Evolutionary conservation across 2,797 vertebrate genomes (phyloP), one percentile per base, ranked within the genome.

Genomic region (Bovichtus diacanthus): DNA sequence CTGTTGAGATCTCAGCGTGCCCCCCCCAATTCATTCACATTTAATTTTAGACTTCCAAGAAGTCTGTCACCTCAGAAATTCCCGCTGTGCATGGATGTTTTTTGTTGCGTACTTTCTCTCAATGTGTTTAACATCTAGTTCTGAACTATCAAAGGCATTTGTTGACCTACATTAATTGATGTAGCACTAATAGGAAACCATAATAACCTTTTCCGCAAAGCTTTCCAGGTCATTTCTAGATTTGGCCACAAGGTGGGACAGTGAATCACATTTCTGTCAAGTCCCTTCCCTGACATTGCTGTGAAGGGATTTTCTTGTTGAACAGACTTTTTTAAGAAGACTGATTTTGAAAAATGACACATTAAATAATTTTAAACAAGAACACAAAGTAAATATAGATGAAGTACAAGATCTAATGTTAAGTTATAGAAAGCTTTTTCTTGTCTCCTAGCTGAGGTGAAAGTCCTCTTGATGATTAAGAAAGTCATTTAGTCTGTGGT

Each of bases 231-330:
- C 41, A 80, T 82, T 78, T 72, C 70, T 43, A 36, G 13, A 43
- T 70, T 71, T 92, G 85, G 70, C 93, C 95, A 93, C 91, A 86
- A 94, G 94, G 90, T 92, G 82, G 90, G 70, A 85, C 82, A 93
- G 55, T 90, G 64, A 85, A 72, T 90, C 83, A 80, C 54, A 76
- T 72, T 81, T 72, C 50, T 80, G 36, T 61, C 29, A 44, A 43
- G 53, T 59, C 41, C 23, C 2, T 21, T 56, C 31, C 11, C 1
- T 39, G 29, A 39, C 60, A 46, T 23, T 53, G 18, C 25, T 74
- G 51, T 46, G 49, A 71, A 50, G 39, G 19, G 9, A 18, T 61
- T 44, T 41, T 56, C 15, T 44, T 38, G 38, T 62, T 49, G 27
- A 39, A 36, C 34, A 38, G 16, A 25, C 59, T 53, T 36, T 23